Evolutionary conservation across 2,888 invertebrate species (phyloP).

Genomic region (Epinotia bilunana): DNA sequence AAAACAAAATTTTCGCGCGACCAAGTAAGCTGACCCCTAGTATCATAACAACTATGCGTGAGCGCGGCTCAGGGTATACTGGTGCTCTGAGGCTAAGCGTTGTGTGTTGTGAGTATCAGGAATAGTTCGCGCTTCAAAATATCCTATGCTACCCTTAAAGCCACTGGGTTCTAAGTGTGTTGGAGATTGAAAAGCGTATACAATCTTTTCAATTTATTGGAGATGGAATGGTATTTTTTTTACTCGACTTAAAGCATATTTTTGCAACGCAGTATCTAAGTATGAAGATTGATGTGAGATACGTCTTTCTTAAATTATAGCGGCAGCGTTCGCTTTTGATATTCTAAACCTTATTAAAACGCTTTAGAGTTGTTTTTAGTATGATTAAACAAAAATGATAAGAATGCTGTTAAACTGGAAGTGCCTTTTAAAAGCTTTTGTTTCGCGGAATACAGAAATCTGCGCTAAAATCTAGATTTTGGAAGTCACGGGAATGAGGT

Average conservation of each 20-base stretch:
- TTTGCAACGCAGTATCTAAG: neutral
- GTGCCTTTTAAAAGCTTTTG: conserved; percentile 36
- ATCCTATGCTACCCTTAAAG: neutral
- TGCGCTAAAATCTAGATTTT: conserved; percentile 28
- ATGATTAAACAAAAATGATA: conserved; percentile 2
- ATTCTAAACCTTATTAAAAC: conserved; percentile 8
- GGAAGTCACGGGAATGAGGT: neutral
- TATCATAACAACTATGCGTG: neutral
- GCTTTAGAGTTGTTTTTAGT: neutral
- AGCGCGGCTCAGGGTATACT: neutral
- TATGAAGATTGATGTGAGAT: neutral
- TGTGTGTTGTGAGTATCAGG: neutral
- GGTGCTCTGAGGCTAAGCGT: neutral
- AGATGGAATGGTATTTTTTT: neutral
- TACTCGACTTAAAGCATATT: neutral
- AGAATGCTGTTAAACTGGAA: conserved; percentile 16
- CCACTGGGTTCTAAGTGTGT: too few species aligned
- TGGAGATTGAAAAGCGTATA: neutral
- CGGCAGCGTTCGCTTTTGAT: neutral
- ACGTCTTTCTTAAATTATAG: neutral
- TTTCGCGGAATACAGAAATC: conserved; percentile 23
- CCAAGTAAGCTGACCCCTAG: neutral
- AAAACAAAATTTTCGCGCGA: neutral
- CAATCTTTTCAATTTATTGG: neutral
- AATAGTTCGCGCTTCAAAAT: conserved; percentile 26